A percentile compares a stretch with the other conserved stretches of the same genome.
phyloP scores from a whole-genome alignment of 2,888 invertebrate genomes.

The Ptilodon capucinus region DNA sequence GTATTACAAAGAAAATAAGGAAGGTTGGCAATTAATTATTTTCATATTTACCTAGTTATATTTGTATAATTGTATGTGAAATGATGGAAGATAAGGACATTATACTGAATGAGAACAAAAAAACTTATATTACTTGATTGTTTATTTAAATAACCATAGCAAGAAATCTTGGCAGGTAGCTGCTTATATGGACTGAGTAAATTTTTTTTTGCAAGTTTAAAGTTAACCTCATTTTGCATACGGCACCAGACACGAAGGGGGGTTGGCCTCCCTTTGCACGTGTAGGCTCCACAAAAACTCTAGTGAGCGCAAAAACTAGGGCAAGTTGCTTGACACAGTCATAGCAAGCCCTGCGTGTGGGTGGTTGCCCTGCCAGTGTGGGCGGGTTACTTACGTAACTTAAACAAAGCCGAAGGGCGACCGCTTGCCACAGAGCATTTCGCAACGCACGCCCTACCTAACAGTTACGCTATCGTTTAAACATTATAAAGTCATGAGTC shows the following conservation, averaged over 20 bases:
- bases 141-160: too few relatives aligned
- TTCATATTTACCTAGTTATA: too few relatives aligned
- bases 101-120: too few relatives aligned
- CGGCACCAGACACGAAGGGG: background rate
- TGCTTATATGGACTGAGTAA: too few relatives aligned
- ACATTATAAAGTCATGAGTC: slow-evolving; percentile 3
- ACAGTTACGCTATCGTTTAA: slow-evolving; percentile 28
- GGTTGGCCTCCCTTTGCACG: slow-evolving; percentile 34
- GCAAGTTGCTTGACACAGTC: slow-evolving; percentile 71
- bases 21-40: background rate
- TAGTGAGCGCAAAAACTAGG: slow-evolving; percentile 64
- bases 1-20: background rate
- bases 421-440: slow-evolving; percentile 67
- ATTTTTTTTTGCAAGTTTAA: too few relatives aligned
- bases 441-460: slow-evolving; percentile 59
- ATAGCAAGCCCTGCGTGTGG: slow-evolving; percentile 63
- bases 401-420: slow-evolving; percentile 74
- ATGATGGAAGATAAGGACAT: too few relatives aligned
- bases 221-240: background rate
- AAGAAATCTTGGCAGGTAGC: too few relatives aligned
- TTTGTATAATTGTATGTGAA: too few relatives aligned
- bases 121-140: too few relatives aligned
- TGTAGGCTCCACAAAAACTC: slow-evolving; percentile 35
- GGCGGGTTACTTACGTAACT: slow-evolving; percentile 72
- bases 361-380: slow-evolving; percentile 69